These are phyloP conservation scores for Lithobates sylvaticus DNA, from an alignment of 2,797 vertebrate species.

Conservation along the genomic window DNA sequence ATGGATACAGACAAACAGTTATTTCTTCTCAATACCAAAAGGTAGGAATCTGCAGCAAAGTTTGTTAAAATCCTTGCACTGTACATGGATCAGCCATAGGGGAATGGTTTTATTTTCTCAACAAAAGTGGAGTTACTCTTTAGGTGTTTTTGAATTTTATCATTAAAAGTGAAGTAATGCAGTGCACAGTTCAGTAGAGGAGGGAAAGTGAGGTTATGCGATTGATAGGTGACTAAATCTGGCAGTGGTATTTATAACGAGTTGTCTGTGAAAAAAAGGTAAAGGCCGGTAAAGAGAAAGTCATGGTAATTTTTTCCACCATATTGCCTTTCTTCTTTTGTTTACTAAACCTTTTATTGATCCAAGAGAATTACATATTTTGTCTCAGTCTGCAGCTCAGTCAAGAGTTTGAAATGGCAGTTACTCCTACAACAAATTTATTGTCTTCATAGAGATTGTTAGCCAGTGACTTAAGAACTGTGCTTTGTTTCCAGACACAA, in stretches of 20 bases:
- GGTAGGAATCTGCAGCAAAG: no score
- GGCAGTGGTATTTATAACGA: neutral
- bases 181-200: no score
- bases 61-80: no score
- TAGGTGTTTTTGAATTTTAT: no score
- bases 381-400: slow-evolving; percentile 2
- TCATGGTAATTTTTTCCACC: neutral
- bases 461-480: slow-evolving; percentile 10
- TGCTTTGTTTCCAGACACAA: slow-evolving; percentile 20
- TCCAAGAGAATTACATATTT: slow-evolving; percentile 8
- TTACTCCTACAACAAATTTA: neutral
- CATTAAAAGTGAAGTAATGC: no score
- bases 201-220: neutral
- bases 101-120: no score
- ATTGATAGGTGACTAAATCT: neutral
- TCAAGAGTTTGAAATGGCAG: neutral
- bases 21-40: no score
- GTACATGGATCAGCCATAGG: no score
- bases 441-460: slow-evolving; percentile 14
- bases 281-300: neutral
- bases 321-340: neutral
- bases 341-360: neutral
- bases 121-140: no score
- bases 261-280: neutral
- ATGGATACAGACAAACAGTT: no score